phyloP scores from a whole-genome alignment of 2,888 invertebrate species.

The Ariolimax columbianus region DNA sequence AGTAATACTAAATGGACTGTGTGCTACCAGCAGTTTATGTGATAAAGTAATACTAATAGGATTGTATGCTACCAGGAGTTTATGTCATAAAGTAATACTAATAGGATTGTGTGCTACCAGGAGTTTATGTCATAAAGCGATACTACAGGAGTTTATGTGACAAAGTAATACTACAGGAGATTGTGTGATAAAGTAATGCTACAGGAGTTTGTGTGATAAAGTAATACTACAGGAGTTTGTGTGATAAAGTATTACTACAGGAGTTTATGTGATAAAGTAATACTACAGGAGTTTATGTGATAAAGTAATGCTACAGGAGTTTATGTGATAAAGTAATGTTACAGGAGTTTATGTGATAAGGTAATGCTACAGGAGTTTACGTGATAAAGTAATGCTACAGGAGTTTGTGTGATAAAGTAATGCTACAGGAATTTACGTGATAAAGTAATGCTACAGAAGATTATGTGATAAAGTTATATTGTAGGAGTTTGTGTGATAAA shows the following conservation, averaged over 20 bases:
- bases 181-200: neutral
- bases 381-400: too few species aligned
- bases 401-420: too few species aligned
- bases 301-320: too few species aligned
- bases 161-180: neutral
- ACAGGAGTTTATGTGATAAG: too few species aligned
- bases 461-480: too few species aligned
- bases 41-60: neutral
- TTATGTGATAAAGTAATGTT: too few species aligned
- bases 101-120: neutral
- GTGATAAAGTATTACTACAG: neutral
- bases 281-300: too few species aligned
- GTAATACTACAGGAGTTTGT: neutral
- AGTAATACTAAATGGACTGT: neutral
- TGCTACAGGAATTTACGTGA: too few species aligned
- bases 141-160: neutral
- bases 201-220: neutral
- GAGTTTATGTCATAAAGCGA: neutral
- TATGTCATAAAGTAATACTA: neutral
- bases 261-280: neutral
- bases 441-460: too few species aligned
- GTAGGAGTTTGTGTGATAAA: too few species aligned
- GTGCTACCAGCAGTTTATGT: neutral
- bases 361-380: too few species aligned
- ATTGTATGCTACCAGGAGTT: neutral